Percentiles rank a stretch among this genome's conserved stretches.
These are phyloP conservation scores for Cladorhizidae sp. DNA, from an alignment of 37 sponge, comb jelly and placozoan species.

Conservation along the genomic window DNA sequence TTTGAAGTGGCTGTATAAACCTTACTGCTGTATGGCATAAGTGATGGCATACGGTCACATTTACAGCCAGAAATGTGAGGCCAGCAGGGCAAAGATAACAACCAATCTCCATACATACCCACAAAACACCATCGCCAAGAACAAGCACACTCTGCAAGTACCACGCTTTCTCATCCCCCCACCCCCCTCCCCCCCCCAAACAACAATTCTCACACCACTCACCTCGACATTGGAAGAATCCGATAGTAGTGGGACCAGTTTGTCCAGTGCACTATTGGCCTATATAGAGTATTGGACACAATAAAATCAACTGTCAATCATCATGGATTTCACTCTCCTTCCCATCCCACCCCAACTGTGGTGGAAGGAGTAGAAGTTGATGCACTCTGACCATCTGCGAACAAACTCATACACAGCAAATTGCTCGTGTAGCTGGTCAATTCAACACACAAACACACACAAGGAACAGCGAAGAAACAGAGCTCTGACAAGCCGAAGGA, in stretches of 20 bases:
- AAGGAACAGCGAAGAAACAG: neutral
- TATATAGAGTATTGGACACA: neutral
- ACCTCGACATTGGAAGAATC: slow-evolving; percentile 56
- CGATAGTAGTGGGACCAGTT: slow-evolving; percentile 61
- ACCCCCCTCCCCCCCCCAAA: neutral
- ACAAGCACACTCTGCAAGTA: too few species aligned
- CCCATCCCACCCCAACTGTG: neutral
- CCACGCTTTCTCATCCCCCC: too few species aligned
- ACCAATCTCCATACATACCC: too few species aligned
- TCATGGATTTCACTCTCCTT: neutral
- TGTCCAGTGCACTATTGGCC: slow-evolving; percentile 68
- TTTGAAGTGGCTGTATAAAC: too few species aligned
- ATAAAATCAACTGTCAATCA: neutral
- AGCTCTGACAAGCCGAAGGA: neutral
- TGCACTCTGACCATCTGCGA: too few species aligned
- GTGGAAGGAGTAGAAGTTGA: neutral
- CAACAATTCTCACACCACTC: neutral
- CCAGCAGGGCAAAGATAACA: too few species aligned
- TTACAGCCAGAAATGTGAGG: too few species aligned
- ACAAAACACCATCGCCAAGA: neutral
- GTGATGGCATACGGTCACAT: too few species aligned
- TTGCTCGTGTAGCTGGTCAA: too few species aligned
- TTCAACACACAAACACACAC: neutral
- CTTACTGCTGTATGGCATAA: too few species aligned
- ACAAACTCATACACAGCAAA: too few species aligned